Base-by-base conservation (phyloP, 2,888 invertebrate species). In the Mythimna ferrago region DNA sequence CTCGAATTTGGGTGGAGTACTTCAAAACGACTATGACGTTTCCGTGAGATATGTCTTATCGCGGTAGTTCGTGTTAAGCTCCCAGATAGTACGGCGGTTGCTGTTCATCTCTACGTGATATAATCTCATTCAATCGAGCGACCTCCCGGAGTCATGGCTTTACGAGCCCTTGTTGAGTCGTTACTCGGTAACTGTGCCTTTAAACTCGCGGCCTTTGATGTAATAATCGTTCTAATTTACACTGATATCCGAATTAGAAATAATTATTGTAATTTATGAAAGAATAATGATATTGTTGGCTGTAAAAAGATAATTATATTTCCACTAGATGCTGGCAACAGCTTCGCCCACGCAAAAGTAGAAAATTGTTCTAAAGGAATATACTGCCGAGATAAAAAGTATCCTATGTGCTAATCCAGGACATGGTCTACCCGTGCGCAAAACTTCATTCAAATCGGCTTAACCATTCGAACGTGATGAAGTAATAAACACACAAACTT, bases 211-310 rank as follows among this genome's bases (percentile, higher is more conserved):
- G 48, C 75, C 69, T 75, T 69, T 57, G 62, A 62, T 69, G 32
- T 69, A 74, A 69, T 75, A 69, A 74, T 53, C 69, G 62, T 69
- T 75, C 16, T 69, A 62, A 62, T 75, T 75, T 62, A 75, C 56
- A 57, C 41, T 75, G 11, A 68, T 62, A 62, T 51, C 54, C 38
- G 19, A 26, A 74, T 69, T 51, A 69, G 14, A 32, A 74, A 75
- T 75, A 19, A 74, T 73, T 19, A 74, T 74, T 61, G 11, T 58
- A 51, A 68, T 61, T 21, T 21, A 53, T 19, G 32, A n/a, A 66
- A 64, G 14, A 14, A 35, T 41, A n/a, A 21, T 60, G n/a, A 14
- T 21, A 6, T 32, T 53, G 51, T 53, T 53, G 51, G 19, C 51
- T 53, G 6, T 53, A 48, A 48, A 48, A 19, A 48, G 5, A 16